These are phyloP conservation scores for Laspeyria flexula DNA, from an alignment of 2,888 invertebrate species.

Conservation along the genomic window DNA sequence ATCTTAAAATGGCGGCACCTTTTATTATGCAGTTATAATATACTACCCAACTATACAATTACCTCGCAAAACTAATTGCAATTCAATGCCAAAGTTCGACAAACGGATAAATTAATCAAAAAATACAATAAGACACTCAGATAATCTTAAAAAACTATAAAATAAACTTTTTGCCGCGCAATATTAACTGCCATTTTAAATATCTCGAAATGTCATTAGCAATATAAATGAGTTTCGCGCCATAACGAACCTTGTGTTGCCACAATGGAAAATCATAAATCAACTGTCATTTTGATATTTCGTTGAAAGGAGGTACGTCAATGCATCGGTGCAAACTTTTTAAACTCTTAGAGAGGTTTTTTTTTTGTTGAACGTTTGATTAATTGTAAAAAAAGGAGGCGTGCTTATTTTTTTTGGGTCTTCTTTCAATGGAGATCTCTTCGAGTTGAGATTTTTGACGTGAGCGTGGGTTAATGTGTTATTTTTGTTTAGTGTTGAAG, in stretches of 20 bases:
- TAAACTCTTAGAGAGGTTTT: slow-evolving; percentile 62
- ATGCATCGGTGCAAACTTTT: slow-evolving; percentile 82
- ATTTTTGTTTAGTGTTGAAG: slow-evolving; percentile 42
- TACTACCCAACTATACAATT: slow-evolving; percentile 30
- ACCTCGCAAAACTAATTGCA: slow-evolving; percentile 38
- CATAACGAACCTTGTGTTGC: slow-evolving; percentile 78
- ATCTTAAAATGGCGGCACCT: background rate
- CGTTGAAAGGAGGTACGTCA: slow-evolving; percentile 80
- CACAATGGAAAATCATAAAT: slow-evolving; percentile 82
- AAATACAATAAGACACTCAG: slow-evolving; percentile 42
- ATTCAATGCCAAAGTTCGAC: slow-evolving; percentile 47
- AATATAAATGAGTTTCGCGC: slow-evolving; percentile 80
- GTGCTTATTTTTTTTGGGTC: slow-evolving; percentile 54
- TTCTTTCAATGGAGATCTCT: slow-evolving; percentile 59
- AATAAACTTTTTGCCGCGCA: slow-evolving; percentile 53
- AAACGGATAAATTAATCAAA: slow-evolving; percentile 57
- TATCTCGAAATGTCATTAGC: slow-evolving; percentile 80
- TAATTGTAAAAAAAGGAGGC: slow-evolving; percentile 69
- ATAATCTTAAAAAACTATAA: slow-evolving; percentile 57
- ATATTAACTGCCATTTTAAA: slow-evolving; percentile 71
- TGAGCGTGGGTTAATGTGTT: slow-evolving; percentile 46
- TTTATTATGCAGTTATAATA: slow-evolving; percentile 1
- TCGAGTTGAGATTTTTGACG: slow-evolving; percentile 44
- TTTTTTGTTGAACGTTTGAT: slow-evolving; percentile 67
- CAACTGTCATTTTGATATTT: slow-evolving; percentile 81